Base-by-base conservation (phyloP, 2,113 vertebrate genomes). In the Plecotus auritus region DNA sequence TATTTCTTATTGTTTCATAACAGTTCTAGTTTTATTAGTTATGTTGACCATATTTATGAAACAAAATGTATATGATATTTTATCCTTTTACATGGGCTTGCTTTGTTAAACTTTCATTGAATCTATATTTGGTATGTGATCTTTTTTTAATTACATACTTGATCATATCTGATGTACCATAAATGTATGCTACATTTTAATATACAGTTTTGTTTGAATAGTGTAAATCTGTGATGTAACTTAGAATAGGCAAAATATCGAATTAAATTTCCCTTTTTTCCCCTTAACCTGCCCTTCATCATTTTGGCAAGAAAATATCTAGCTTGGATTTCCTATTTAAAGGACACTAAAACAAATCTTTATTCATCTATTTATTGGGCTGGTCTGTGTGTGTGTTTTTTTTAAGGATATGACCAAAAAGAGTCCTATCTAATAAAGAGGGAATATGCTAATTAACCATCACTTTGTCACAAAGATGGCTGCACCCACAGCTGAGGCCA, bases 1-100 rank as follows among this genome's bases (percentile, higher is more conserved):
- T 98, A 98, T 98, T 98, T 98, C 98, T 98, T 98, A 97, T 98
- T 98, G 98, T 98, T 98, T 98, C 97, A 96, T 98, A 98, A 84
- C 97, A 98, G 93, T 98, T 98, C 95, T 97, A 97, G 96, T 96
- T 98, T 98, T 98, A 96, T 98, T 97, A 97, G 96, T 97, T 98
- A 72, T 2, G 67, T 97, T 98, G 98, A 97, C 98, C 97, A 95
- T 90, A 97, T 97, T 98, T 98, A 94, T 93, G 90, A 98, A 98
- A 96, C 64, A 97, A 95, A 97, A 95, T 96, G 47, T 88, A 47
- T 94, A 76, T 97, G 83, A 42, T 56, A 20, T 97, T 98, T 98
- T 94, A 83, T 66, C 37, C 28, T 97, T 98, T 87, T 83, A 90
- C 26, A 66, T 91, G 47, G 35, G 4, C 72, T 85, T 97, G 77